Conservation (phyloP, 2,888 invertebrate genomes). For the Steinernema scapterisci region DNA sequence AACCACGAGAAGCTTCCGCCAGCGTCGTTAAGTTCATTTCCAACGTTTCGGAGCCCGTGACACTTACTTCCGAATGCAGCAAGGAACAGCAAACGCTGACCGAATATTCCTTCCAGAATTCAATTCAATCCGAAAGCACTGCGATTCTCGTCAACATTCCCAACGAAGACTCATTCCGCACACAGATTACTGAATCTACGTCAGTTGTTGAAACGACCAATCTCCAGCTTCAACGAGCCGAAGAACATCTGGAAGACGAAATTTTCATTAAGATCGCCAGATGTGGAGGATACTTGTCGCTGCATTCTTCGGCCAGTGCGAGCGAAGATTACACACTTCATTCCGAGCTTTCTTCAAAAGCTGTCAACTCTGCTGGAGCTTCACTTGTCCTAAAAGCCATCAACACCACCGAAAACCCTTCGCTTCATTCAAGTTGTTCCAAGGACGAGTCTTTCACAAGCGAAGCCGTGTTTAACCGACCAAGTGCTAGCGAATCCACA, state of each 20-base stretch:
- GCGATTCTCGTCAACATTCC: background rate
- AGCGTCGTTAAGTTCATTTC: background rate
- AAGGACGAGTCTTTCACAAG: background rate
- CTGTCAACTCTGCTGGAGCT: background rate
- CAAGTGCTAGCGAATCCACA: background rate
- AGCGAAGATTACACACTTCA: background rate
- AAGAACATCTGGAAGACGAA: background rate
- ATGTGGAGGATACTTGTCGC: background rate
- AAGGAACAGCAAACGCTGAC: background rate
- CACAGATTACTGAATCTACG: background rate
- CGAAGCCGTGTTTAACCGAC: background rate
- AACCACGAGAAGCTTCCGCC: background rate
- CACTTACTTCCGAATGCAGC: background rate
- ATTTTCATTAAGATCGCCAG: background rate
- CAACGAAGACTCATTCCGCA: conserved; percentile 7
- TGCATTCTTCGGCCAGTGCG: background rate
- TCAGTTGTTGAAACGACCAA: background rate
- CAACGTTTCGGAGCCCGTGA: background rate
- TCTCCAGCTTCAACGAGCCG: conserved; percentile 1
- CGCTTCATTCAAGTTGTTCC: background rate
- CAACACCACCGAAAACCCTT: background rate
- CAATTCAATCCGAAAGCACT: background rate
- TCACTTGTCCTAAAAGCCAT: background rate
- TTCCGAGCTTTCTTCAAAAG: background rate
- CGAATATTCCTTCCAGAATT: background rate